Base-by-base conservation (phyloP, 2,888 invertebrate genomes). In the Cosmorhoe ocellata region DNA sequence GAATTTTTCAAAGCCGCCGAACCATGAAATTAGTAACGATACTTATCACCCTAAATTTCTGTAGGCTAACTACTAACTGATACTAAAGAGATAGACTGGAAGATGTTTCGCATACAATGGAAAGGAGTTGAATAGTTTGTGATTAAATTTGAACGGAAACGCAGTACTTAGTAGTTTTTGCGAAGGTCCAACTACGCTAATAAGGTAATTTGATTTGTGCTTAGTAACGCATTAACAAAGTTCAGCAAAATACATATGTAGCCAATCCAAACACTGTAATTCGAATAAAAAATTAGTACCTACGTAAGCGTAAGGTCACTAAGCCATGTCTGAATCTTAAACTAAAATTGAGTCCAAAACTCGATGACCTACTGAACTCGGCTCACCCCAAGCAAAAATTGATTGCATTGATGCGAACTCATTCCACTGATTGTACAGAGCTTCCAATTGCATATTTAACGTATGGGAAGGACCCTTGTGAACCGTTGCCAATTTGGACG, bases 371-470 rank as follows among this genome's bases (percentile, higher is more conserved):
- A 83, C 65, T 81, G 78, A 81, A 74, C 79, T 69, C 59, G 41
- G 61, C 69, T 61, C 68, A 69, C 72, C 75, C 74, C 67, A 66
- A 70, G 69, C 70, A 79, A 84, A 87, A 81, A 89, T 86, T 87
- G 86, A 87, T 89, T 87, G 81, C 80, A 83, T 79, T 76, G 80
- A 77, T 73, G 74, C 76, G 72, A 82, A 78, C 84, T 88, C 87
- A 85, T 89, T 87, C 82, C 74, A 76, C 69, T 84, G 85, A 88
- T 88, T 88, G 90, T 86, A 83, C 79, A 69, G 78, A 76, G 75
- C 74, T 78, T 77, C 72, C 79, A 88, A 87, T 87, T 84, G 84
- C 84, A 83, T 89, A 87, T 85, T 89, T 87, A 88, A 84, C 84
- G 83, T 85, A 81, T 82, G 79, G 83, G 81, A 80, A 81, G 79